Evolutionary conservation across 2,113 vertebrate genomes (phyloP).

Genomic region (Pyxicephalus adspersus): DNA sequence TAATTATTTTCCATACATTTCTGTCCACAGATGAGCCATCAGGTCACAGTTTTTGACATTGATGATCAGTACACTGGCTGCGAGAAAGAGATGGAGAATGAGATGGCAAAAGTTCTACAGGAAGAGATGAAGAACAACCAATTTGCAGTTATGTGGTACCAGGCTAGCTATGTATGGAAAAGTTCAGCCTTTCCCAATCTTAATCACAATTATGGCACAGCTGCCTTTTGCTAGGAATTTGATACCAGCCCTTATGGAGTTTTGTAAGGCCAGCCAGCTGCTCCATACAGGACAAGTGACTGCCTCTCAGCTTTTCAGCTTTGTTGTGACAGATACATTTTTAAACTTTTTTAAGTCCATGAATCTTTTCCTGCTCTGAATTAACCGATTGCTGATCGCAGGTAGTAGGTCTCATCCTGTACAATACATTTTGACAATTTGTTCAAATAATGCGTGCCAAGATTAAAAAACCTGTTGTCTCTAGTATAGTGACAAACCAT

Average conservation of each 20-base stretch:
- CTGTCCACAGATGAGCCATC: neutral
- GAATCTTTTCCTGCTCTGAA: neutral
- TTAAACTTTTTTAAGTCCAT: constrained; percentile 40
- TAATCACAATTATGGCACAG: constrained; percentile 61
- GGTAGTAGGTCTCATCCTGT: constrained; percentile 60
- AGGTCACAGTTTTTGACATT: constrained; percentile 54
- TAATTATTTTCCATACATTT: neutral
- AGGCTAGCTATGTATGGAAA: constrained; percentile 58
- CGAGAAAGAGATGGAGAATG: constrained; percentile 52
- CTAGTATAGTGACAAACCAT: constrained; percentile 70
- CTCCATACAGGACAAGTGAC: constrained; percentile 54
- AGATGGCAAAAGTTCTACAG: constrained; percentile 62
- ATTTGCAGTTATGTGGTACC: constrained; percentile 57
- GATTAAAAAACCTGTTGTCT: constrained; percentile 71
- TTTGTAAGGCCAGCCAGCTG: constrained; percentile 63
- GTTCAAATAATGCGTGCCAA: constrained; percentile 73
- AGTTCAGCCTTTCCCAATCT: neutral
- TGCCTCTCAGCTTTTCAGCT: constrained; percentile 60
- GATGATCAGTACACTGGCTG: constrained; percentile 72
- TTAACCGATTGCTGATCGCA: constrained; percentile 58
- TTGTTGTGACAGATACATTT: constrained; percentile 59
- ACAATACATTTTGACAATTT: constrained; percentile 59
- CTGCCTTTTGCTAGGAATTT: constrained; percentile 65
- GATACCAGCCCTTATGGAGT: constrained; percentile 61
- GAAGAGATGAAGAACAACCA: constrained; percentile 62